Percentiles rank a stretch among this genome's conserved stretches.
Conservation (phyloP, 2,888 invertebrate species). For the Fissipunctia ypsillon region DNA sequence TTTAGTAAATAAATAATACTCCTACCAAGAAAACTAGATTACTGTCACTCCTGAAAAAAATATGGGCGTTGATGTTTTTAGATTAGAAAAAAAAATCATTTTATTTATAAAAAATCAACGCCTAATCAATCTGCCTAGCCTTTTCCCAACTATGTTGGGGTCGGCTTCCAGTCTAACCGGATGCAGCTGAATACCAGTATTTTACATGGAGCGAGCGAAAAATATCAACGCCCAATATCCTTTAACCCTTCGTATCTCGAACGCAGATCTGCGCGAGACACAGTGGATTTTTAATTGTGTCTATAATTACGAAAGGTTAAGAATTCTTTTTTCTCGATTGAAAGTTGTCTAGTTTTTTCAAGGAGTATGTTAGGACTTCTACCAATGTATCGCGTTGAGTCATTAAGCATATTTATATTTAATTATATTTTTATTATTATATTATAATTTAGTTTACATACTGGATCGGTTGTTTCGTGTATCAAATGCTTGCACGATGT, state of each 20-base stretch:
- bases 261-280: no score
- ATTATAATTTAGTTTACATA: constrained; percentile 61
- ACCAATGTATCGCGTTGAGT: constrained; percentile 70
- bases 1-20: constrained; percentile 47
- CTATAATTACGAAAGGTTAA: no score
- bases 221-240: background rate
- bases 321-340: background rate
- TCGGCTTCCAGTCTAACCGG: no score
- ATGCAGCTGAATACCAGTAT: no score
- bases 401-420: constrained; percentile 67
- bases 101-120: no score
- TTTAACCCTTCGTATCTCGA: no score
- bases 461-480: constrained; percentile 60
- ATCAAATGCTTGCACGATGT: constrained; percentile 66
- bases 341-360: background rate
- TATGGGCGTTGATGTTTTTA: background rate
- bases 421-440: constrained; percentile 60
- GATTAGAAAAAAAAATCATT: background rate
- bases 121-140: background rate
- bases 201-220: no score
- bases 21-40: background rate
- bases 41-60: background rate
- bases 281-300: no score
- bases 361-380: constrained; percentile 60
- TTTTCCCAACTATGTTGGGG: no score